Percentiles rank a stretch among this genome's conserved stretches.
These are phyloP conservation scores for Delichon dasypus DNA, from an alignment of 2,797 vertebrate species.

Conservation along the genomic window DNA sequence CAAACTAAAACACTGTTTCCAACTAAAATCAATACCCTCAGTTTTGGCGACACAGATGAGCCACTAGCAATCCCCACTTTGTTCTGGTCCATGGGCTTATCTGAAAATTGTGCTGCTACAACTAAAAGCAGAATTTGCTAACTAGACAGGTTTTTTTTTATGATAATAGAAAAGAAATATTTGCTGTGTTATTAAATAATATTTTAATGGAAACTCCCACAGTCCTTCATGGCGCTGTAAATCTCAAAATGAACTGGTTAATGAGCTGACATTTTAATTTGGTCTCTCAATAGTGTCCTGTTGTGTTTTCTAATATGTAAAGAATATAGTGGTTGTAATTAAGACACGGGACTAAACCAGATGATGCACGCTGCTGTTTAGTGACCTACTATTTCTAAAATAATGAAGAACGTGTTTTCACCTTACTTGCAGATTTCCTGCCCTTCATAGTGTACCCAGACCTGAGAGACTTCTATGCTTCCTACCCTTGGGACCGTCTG, in stretches of 20 bases:
- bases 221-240: neutral
- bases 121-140: neutral
- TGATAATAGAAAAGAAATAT: neutral
- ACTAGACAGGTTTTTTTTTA: neutral
- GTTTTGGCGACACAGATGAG: neutral
- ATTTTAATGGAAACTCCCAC: neutral
- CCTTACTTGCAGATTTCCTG: neutral
- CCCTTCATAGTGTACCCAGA: neutral
- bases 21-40: neutral
- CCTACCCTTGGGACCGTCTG: neutral
- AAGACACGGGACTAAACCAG: neutral
- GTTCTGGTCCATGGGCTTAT: neutral
- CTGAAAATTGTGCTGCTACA: neutral
- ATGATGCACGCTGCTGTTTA: neutral
- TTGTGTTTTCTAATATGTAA: neutral
- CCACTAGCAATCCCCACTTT: neutral
- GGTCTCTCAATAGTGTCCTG: neutral
- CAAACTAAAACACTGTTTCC: neutral
- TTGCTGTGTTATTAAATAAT: neutral
- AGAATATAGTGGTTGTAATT: neutral
- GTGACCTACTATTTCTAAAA: neutral
- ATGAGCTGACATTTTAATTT: neutral
- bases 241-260: neutral
- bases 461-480: neutral
- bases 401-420: neutral